phyloP scores from a whole-genome alignment of 2,797 vertebrate genomes.

The Pterois miles region DNA sequence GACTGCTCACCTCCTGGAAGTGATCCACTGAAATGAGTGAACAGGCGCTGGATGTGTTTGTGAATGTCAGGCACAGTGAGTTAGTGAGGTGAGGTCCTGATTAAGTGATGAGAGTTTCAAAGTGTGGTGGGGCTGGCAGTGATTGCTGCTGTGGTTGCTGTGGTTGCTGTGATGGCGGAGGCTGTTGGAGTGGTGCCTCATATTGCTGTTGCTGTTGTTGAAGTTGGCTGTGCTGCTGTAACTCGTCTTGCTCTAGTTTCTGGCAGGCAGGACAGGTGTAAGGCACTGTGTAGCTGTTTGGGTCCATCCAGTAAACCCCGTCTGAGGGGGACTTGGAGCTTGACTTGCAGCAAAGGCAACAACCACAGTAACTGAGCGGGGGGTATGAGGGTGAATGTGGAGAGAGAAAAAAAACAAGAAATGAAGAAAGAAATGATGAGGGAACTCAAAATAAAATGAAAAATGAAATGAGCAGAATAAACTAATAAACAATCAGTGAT shows the following conservation, averaged over 20 bases:
- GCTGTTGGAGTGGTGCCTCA: conserved; percentile 26
- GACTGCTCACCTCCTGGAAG: conserved; percentile 71
- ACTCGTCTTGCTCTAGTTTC: conserved; percentile 65
- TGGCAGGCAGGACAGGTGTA: conserved; percentile 81
- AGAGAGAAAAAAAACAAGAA: conserved; percentile 46
- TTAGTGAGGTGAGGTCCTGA: not conserved
- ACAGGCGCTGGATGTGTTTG: conserved; percentile 52
- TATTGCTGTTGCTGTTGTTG: conserved; percentile 1
- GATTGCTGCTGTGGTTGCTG: conserved; percentile 21
- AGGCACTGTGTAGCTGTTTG: conserved; percentile 52
- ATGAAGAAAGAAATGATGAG: conserved; percentile 54
- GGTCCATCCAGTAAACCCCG: conserved; percentile 72
- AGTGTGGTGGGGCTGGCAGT: conserved; percentile 7
- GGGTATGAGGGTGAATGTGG: conserved; percentile 1
- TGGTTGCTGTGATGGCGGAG: conserved; percentile 7
- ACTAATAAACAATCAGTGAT: conserved; percentile 28
- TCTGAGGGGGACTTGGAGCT: conserved; percentile 50
- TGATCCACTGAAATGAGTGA: conserved; percentile 43
- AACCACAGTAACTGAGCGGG: conserved; percentile 45
- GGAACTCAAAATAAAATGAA: conserved; percentile 30
- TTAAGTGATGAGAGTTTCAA: conserved; percentile 79
- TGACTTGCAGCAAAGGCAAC: conserved; percentile 57
- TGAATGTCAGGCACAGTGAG: conserved; percentile 18
- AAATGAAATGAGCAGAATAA: not conserved
- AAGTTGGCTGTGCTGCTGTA: conserved; percentile 24